Conservation (phyloP, 2,797 vertebrate species). For the Borostomias antarcticus region DNA sequence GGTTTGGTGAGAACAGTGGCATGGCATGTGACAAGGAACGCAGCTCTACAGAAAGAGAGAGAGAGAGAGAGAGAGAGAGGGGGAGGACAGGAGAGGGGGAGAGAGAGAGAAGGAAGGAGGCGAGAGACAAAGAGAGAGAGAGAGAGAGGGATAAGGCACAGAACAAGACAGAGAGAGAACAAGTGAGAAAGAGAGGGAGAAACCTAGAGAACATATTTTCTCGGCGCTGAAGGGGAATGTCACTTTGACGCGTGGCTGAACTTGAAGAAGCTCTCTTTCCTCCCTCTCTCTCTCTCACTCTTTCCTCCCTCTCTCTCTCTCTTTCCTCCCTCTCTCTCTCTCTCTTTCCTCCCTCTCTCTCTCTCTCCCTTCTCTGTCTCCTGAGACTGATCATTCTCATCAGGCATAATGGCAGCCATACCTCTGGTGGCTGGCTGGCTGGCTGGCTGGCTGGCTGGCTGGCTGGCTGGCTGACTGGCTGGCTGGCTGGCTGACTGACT, state of each 20-base stretch:
- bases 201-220: background rate
- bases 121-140: background rate
- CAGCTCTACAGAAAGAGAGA: background rate
- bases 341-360: background rate
- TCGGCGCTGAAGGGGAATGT: slow-evolving; percentile 19
- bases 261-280: slow-evolving; percentile 13
- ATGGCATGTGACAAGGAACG: background rate
- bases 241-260: slow-evolving; percentile 27
- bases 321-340: background rate
- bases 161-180: slow-evolving; percentile 4
- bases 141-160: background rate
- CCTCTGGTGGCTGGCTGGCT: background rate
- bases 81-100: background rate
- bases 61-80: background rate
- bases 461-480: too few relatives aligned
- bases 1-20: background rate
- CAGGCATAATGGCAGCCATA: background rate
- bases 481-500: background rate
- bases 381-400: background rate
- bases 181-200: background rate
- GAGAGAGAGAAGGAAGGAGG: slow-evolving; percentile 1
- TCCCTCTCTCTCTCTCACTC: slow-evolving; percentile 35
- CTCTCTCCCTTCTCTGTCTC: background rate
- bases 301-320: slow-evolving; percentile 16
- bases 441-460: background rate